These are phyloP conservation scores for Drosophila ustulata DNA, from an alignment of 2,888 invertebrate species.

Conservation along the genomic window DNA sequence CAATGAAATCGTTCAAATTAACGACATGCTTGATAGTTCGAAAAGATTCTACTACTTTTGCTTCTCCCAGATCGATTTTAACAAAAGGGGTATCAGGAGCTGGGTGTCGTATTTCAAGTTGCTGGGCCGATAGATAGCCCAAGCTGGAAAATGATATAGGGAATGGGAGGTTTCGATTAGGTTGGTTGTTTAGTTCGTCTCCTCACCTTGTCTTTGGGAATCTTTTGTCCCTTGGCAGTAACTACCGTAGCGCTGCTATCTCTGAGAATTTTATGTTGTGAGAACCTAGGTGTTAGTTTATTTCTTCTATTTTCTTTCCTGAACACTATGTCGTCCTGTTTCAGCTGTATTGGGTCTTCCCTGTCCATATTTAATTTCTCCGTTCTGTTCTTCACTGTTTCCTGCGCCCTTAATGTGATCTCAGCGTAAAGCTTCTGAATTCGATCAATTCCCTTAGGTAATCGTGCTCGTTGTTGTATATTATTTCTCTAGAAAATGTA, in stretches of 20 bases:
- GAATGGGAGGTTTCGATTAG: too few relatives aligned
- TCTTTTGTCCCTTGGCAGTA: not conserved
- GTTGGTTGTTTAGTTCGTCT: not conserved
- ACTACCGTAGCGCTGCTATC: not conserved
- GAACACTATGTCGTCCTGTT: conserved; percentile 1
- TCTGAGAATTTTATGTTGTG: not conserved
- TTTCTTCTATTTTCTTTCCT: conserved; percentile 17
- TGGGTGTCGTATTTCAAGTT: not conserved
- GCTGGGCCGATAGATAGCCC: not conserved
- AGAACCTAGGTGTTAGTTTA: conserved; percentile 5
- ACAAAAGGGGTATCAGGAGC: not conserved
- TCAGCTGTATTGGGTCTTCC: not conserved
- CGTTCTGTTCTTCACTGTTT: not conserved
- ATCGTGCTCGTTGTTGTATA: conserved; percentile 27
- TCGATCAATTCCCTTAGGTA: conserved; percentile 24
- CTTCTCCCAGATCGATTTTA: not conserved
- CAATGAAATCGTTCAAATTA: not conserved
- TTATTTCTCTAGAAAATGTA: conserved; percentile 31
- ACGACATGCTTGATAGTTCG: not conserved
- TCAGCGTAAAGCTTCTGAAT: conserved; percentile 16
- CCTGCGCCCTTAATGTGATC: not conserved
- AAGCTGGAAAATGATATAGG: not conserved
- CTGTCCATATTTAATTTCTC: not conserved
- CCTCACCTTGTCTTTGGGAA: not conserved
- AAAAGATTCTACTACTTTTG: not conserved